phyloP scores from a whole-genome alignment of 2,888 invertebrate genomes.

The Dynastes tityus region DNA sequence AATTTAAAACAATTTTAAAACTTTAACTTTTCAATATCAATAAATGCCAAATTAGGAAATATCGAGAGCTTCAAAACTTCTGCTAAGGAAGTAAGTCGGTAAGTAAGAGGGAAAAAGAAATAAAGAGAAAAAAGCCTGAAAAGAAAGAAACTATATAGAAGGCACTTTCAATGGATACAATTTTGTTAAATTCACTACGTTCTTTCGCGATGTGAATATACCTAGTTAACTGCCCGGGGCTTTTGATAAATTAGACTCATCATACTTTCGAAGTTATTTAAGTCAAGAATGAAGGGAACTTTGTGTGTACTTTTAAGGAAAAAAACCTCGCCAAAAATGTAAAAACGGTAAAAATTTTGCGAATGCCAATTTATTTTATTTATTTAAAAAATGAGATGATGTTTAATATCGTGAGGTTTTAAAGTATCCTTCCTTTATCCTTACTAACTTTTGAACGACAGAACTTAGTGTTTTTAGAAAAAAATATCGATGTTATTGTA shows the following conservation, averaged over 20 bases:
- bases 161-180: conserved; percentile 50
- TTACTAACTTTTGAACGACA: no score
- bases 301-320: conserved; percentile 42
- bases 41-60: conserved; percentile 12
- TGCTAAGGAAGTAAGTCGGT: no score
- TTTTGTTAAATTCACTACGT: conserved; percentile 51
- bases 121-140: neutral
- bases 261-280: conserved; percentile 56
- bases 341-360: conserved; percentile 48
- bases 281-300: conserved; percentile 50
- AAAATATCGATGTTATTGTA: no score
- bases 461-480: no score
- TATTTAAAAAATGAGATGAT: conserved; percentile 7
- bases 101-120: no score
- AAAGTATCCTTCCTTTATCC: neutral
- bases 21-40: neutral
- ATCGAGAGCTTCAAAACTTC: conserved; percentile 4
- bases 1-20: no score
- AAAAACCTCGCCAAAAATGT: conserved; percentile 34
- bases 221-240: conserved; percentile 54
- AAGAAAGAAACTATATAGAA: conserved; percentile 28
- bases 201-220: conserved; percentile 53
- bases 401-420: neutral
- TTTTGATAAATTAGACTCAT: conserved; percentile 57
- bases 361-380: conserved; percentile 9